Evolutionary conservation across 2,797 vertebrate species (phyloP).

Genomic region (Clamator glandarius): DNA sequence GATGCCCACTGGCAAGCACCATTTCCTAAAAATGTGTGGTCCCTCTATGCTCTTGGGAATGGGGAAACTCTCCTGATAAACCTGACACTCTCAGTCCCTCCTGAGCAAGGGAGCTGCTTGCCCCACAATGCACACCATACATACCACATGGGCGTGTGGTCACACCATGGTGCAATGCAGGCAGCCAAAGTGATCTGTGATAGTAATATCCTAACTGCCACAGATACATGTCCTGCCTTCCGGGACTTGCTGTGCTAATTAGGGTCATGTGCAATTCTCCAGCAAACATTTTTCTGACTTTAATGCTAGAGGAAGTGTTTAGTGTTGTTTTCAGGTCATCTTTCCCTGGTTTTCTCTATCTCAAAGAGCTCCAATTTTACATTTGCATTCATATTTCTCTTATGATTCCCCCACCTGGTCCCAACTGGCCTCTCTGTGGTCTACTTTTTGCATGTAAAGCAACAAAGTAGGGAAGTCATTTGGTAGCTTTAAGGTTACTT

Average conservation of each 20-base stretch:
- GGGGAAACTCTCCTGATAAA: not conserved
- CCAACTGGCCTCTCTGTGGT: not conserved
- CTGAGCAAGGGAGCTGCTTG: not conserved
- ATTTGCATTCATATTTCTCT: not conserved
- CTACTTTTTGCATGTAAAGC: not conserved
- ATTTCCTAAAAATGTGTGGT: not conserved
- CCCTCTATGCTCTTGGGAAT: not conserved
- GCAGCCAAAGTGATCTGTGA: not conserved
- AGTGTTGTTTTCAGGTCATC: not conserved
- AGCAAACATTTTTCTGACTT: not conserved
- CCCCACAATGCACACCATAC: not conserved
- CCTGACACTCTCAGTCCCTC: not conserved
- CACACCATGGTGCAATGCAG: accelerated
- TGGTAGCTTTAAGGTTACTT: not conserved
- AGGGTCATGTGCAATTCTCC: not conserved
- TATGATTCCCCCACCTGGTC: not conserved
- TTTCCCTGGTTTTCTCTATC: not conserved
- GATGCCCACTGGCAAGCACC: not conserved
- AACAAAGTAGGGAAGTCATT: not conserved
- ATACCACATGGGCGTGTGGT: accelerated
- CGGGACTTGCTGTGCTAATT: not conserved
- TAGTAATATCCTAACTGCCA: not conserved
- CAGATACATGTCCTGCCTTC: not conserved
- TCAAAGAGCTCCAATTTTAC: not conserved
- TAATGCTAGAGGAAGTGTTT: not conserved